Evolutionary conservation across 2,888 invertebrate genomes (phyloP).

Genomic region (Drosophila nr. fundita): DNA sequence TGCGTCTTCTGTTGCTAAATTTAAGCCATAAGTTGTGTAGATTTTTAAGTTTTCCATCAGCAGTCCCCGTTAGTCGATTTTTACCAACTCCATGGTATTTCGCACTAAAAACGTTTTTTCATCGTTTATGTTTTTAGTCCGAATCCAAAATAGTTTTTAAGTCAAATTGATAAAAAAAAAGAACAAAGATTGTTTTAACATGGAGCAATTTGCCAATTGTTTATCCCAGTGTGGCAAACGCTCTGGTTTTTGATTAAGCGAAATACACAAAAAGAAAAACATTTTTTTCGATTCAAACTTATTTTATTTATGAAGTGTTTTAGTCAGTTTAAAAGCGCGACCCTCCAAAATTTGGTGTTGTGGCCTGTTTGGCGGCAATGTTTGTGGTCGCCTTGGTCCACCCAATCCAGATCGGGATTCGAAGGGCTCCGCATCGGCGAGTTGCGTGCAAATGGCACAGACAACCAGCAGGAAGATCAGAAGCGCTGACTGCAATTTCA

Average conservation of each 20-base stretch:
- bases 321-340: constrained; percentile 16
- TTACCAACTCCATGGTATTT: constrained; percentile 14
- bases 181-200: constrained; percentile 34
- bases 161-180: constrained; percentile 25
- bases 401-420: constrained; percentile 9
- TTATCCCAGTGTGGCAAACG: constrained; percentile 22
- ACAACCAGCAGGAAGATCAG: constrained; percentile 35
- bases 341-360: constrained; percentile 21
- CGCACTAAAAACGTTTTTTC: constrained; percentile 44
- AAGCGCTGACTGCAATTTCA: constrained; percentile 48
- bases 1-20: constrained; percentile 39
- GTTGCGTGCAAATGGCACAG: constrained; percentile 33
- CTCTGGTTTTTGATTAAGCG: constrained; percentile 18
- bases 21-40: constrained; percentile 61
- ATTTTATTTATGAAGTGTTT: constrained; percentile 1
- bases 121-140: constrained; percentile 50
- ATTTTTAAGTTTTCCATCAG: constrained; percentile 60
- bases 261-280: constrained; percentile 43
- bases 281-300: constrained; percentile 22
- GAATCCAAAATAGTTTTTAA: constrained; percentile 51
- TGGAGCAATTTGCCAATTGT: constrained; percentile 27
- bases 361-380: constrained; percentile 47
- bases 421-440: constrained; percentile 23
- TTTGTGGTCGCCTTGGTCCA: constrained; percentile 24
- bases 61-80: constrained; percentile 7